phyloP scores from a whole-genome alignment of 2,797 vertebrate genomes.

The Clarias laeviceps region DNA sequence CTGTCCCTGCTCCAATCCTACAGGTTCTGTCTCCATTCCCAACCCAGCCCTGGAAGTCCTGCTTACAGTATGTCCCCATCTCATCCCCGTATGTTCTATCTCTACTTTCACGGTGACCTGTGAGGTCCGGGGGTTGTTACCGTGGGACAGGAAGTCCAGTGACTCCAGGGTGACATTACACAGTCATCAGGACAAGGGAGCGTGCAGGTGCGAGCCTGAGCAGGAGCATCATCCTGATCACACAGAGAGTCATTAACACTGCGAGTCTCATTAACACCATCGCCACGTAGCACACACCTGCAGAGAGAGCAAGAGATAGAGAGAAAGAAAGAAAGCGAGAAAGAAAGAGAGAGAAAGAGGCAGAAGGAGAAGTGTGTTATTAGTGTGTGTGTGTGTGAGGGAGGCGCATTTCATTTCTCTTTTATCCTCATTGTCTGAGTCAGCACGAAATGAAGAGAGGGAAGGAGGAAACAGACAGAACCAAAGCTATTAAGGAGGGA shows the following conservation, averaged over 20 bases:
- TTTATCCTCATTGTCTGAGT: not conserved
- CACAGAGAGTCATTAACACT: conserved; percentile 78
- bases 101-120: not conserved
- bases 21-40: no score
- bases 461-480: not conserved
- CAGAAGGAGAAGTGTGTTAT: not conserved
- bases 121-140: conserved; percentile 67
- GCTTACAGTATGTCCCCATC: not conserved
- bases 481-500: not conserved
- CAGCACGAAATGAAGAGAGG: conserved; percentile 10
- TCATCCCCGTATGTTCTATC: not conserved
- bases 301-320: conserved; percentile 23
- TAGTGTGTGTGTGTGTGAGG: no score
- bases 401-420: not conserved
- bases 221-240: conserved; percentile 79
- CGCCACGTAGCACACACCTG: conserved; percentile 77
- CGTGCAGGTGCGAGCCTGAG: conserved; percentile 79
- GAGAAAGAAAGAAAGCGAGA: conserved; percentile 2
- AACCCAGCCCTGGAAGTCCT: not conserved
- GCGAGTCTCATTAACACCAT: conserved; percentile 64
- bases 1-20: not conserved
- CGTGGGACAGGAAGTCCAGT: conserved; percentile 87
- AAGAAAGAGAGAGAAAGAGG: not conserved
- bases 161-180: conserved; percentile 86
- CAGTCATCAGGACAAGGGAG: conserved; percentile 88